These are phyloP conservation scores for Hycleus cichorii DNA, from an alignment of 1,140 invertebrate genomes.

Conservation along the genomic window DNA sequence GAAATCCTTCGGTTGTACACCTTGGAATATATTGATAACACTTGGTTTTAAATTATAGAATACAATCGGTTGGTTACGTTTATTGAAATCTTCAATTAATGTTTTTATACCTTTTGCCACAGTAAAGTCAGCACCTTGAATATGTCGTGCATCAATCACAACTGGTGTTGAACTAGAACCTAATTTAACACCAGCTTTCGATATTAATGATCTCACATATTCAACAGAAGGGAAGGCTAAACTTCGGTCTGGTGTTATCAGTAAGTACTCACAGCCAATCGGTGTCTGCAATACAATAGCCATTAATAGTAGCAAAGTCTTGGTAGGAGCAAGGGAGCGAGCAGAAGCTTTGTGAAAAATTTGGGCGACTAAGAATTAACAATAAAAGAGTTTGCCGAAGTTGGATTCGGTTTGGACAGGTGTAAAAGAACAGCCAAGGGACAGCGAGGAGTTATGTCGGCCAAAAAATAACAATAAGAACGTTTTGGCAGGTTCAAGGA, in stretches of 20 bases:
- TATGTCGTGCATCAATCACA: conserved; percentile 68
- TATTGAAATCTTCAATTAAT: conserved; percentile 65
- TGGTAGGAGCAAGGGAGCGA: neutral
- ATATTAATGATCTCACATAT: conserved; percentile 64
- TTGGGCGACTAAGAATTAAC: too few relatives aligned
- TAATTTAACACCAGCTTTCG: conserved; percentile 58
- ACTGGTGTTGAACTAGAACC: conserved; percentile 54
- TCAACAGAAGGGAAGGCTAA: conserved; percentile 71
- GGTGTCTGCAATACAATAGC: conserved; percentile 42
- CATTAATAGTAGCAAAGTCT: too few relatives aligned
- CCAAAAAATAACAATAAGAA: too few relatives aligned
- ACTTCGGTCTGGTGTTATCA: conserved; percentile 64
- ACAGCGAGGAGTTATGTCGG: too few relatives aligned
- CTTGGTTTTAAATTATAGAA: conserved; percentile 70
- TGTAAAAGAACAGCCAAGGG: too few relatives aligned
- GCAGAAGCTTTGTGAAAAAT: too few relatives aligned
- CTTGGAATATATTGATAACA: conserved; percentile 59
- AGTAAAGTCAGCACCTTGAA: conserved; percentile 69
- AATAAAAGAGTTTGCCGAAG: too few relatives aligned
- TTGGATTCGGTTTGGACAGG: too few relatives aligned
- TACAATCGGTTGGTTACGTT: conserved; percentile 62
- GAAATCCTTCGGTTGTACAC: conserved; percentile 60
- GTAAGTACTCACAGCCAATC: conserved; percentile 57
- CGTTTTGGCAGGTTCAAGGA: too few relatives aligned
- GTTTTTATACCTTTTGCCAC: conserved; percentile 66